Base-by-base conservation (phyloP, 1,140 invertebrate species). In the Ephestia elutella region DNA sequence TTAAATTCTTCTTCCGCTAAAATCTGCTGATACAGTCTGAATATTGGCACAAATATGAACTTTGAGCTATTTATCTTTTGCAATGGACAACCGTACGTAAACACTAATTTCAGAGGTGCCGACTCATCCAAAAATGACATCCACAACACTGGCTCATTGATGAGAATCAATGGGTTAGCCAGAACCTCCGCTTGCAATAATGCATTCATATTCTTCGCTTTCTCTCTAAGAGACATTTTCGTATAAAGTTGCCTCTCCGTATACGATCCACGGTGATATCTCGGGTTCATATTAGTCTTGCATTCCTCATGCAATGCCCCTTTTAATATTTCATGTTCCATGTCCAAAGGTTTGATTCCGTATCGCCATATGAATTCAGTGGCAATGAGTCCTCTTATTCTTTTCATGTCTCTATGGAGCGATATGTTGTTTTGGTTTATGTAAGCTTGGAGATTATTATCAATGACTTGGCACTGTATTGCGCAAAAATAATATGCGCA, bases 401-500 rank as follows among this genome's bases (percentile, higher is more conserved):
- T 87, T 56, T 90, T 87, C 32, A 89, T 87, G 19, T 89, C 71
- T 56, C 82, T 82, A 7, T 89, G 80, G 0, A 87, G 58, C 25
- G 89, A 82, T n/a, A 78, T 78, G 10, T 82, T 85, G 53, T 86
- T 87, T 51, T 89, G 87, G 66, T 89, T 86, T 44, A 90, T 74
- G 74, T 91, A 94, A 3, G 90, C 82, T 60, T 82, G 75, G 19
- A 94, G 90, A 68, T 94, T 94, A 51, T 91, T 84, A 60, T 90
- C 79, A 44, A 95, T 95, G 0, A 91, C 91, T 62, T 89, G 72
- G 57, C 91, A 91, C 71, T 95, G 94, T 49, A 89, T 80, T 32
- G 90, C 87, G 71, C 92, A 92, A 68, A 94, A 96, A 70, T 91
- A 90, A 20, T 87, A 73, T 0, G 90, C 89, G 71, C 93, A 94